Percentiles rank a stretch among this genome's conserved stretches.
These are phyloP conservation scores for Pterobdella sp. DNA, from an alignment of 2,888 invertebrate genomes.

Conservation along the genomic window DNA sequence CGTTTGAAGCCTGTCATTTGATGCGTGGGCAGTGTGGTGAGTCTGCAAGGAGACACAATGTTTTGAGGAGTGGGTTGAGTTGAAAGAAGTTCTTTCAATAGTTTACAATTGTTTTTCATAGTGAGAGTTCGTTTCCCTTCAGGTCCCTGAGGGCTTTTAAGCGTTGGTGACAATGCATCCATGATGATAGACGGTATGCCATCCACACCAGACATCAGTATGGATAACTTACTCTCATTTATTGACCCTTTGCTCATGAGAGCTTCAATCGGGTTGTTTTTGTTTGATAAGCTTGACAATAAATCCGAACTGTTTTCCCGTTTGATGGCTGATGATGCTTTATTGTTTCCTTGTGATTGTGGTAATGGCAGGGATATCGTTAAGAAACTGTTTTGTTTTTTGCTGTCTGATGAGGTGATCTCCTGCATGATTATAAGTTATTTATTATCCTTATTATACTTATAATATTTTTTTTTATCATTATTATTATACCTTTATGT, in stretches of 20 bases:
- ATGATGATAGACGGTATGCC: conserved; percentile 17
- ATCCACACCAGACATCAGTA: not conserved
- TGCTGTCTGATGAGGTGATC: not conserved
- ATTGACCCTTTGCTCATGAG: too few species aligned
- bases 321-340: not conserved
- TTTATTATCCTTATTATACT: not conserved
- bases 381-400: not conserved
- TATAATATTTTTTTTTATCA: too few species aligned
- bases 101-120: conserved; percentile 16
- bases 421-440: not conserved
- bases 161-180: not conserved
- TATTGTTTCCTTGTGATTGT: not conserved
- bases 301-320: too few species aligned
- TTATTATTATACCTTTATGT: too few species aligned
- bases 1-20: too few species aligned
- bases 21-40: conserved; percentile 18
- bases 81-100: conserved; percentile 23
- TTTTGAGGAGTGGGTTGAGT: conserved; percentile 25
- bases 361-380: not conserved
- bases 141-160: not conserved
- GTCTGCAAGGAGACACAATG: conserved; percentile 20
- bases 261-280: too few species aligned
- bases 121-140: not conserved
- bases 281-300: too few species aligned
- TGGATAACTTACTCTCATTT: not conserved